Evolutionary conservation across 2,797 vertebrate genomes (phyloP), one percentile per base, ranked within the genome.

Genomic region (Pampus argenteus): DNA sequence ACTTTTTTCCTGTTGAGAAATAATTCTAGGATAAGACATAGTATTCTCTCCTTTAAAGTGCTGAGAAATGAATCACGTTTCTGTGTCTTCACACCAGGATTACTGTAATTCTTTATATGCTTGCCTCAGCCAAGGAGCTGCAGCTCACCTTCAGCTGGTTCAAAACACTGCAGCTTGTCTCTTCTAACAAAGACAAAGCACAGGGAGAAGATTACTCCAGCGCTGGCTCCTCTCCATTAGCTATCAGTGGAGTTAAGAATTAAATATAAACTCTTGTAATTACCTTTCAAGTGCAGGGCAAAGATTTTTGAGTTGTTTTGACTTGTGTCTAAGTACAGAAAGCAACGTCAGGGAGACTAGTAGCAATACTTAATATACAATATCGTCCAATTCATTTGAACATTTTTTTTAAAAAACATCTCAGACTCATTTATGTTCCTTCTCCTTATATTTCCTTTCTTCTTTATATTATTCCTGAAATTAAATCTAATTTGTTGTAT

Each of bases 71-170:
- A 65, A 79, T 70, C 28, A 26, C 17, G 63, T 52, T 44, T 74
- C 74, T 78, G 40, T 65, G 40, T 66, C 65, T 73, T 60, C 75
- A 76, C 5, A 13, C 71, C 65, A 22, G 65, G 50, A 69, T 65
- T 60, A 44, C 50, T 68, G 55, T 69, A 66, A 75, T 75, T 75
- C 52, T 82, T 64, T 25, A 8, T 63, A 29, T 60, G 28, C 49
- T 26, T 59, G 36, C 45, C 66, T 66, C 48, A 56, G 66, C 54
- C 52, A 59, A 52, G 29, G 48, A 66, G 42, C 52, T 40, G 56
- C 52, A 48, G 71, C 44, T 79, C 13, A 14, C n/a, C 65, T 51
- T 69, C 52, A 58, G 29, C 55, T 11, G 34, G 34, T 13, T 36
- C 34, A 36, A 36, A 36, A 36, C 34, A 36, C 34, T 13, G 34